phyloP scores from a whole-genome alignment of 2,888 invertebrate species.

The Cantharis lateralis region DNA sequence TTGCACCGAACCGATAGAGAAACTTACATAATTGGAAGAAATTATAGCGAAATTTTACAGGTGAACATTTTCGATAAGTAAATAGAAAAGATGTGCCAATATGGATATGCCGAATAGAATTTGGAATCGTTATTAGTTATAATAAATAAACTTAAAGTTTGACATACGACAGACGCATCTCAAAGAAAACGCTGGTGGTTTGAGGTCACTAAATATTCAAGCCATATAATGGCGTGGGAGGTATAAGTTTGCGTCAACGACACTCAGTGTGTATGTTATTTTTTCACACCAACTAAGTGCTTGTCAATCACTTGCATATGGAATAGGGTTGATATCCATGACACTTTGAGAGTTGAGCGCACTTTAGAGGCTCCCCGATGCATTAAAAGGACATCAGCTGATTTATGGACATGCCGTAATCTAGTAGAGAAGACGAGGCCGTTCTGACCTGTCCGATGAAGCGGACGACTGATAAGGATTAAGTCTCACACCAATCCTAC shows the following conservation, averaged over 20 bases:
- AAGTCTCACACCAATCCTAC: slow-evolving; percentile 49
- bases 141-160: neutral
- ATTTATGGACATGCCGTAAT: slow-evolving; percentile 52
- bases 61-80: too few relatives aligned
- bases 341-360: slow-evolving; percentile 33
- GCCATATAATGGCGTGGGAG: slow-evolving; percentile 24
- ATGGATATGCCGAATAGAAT: neutral
- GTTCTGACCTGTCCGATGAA: slow-evolving; percentile 54
- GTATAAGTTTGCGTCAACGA: slow-evolving; percentile 23
- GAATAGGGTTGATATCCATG: slow-evolving; percentile 33
- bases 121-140: neutral
- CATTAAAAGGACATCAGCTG: slow-evolving; percentile 38
- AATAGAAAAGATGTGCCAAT: neutral
- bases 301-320: slow-evolving; percentile 42
- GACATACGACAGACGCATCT: neutral
- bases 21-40: neutral
- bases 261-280: slow-evolving; percentile 34
- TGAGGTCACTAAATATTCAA: slow-evolving; percentile 38
- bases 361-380: slow-evolving; percentile 29
- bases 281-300: slow-evolving; percentile 41
- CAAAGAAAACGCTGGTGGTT: slow-evolving; percentile 5
- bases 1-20: neutral
- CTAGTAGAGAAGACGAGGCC: slow-evolving; percentile 46
- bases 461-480: slow-evolving; percentile 54
- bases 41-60: neutral